Evolutionary conservation across 2,113 vertebrate genomes (phyloP).

Genomic region (Aramus guarauna): DNA sequence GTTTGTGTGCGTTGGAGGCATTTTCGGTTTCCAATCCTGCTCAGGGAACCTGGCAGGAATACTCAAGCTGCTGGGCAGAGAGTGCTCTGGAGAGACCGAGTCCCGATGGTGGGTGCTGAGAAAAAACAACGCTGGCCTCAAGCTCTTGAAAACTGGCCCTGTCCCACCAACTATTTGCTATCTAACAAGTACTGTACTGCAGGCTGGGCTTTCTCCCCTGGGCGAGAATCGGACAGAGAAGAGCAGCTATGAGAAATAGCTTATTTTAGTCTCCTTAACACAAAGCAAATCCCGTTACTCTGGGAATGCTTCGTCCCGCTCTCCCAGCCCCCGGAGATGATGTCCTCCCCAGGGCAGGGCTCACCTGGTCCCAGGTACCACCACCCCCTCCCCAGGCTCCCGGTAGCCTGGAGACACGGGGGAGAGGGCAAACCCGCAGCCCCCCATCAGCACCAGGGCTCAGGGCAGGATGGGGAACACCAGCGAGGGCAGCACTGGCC

Average conservation of each 20-base stretch:
- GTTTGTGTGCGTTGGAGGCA: neutral
- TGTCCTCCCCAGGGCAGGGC: neutral
- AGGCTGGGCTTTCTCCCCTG: neutral
- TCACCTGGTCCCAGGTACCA: neutral
- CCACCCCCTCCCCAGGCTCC: neutral
- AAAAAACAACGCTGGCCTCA: neutral
- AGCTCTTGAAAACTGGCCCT: neutral
- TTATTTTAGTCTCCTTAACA: neutral
- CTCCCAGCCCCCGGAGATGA: neutral
- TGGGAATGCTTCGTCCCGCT: neutral
- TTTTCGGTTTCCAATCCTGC: neutral
- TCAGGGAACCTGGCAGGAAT: neutral
- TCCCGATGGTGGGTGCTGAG: neutral
- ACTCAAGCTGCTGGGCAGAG: neutral
- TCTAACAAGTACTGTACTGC: neutral
- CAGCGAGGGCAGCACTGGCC: neutral
- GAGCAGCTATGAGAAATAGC: neutral
- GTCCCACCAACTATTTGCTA: neutral
- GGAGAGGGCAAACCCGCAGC: neutral
- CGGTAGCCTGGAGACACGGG: fast-evolving
- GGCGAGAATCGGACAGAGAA: neutral
- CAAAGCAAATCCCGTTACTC: neutral
- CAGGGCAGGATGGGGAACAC: neutral
- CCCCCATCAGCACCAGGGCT: neutral
- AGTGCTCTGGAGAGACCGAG: neutral